Percentiles rank a stretch among this genome's conserved stretches.
phyloP scores from a whole-genome alignment of 64 coral and sea anemone genomes.

The Platygyra sinensis region DNA sequence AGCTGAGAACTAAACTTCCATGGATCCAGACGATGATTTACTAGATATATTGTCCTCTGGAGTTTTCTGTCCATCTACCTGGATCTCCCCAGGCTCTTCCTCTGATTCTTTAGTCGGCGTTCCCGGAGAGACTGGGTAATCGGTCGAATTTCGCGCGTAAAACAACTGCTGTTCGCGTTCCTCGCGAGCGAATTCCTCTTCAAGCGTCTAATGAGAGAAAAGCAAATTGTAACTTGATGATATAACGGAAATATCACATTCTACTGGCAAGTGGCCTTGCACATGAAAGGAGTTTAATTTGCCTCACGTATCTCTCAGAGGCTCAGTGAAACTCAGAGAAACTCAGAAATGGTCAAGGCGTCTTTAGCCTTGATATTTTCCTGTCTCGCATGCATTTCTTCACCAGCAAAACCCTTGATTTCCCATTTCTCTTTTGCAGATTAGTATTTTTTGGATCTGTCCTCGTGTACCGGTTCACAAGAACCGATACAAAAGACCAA shows the following conservation, averaged over 20 bases:
- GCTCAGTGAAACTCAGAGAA: too few relatives aligned
- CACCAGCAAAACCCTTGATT: too few relatives aligned
- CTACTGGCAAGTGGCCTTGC: neutral
- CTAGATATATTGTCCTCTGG: slow-evolving; percentile 48
- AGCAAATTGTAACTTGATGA: neutral
- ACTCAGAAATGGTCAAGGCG: too few relatives aligned
- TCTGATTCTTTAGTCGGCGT: slow-evolving; percentile 36
- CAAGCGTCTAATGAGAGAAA: slow-evolving; percentile 58
- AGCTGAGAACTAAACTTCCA: neutral
- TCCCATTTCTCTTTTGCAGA: too few relatives aligned
- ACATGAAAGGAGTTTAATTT: too few relatives aligned
- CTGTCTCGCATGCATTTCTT: too few relatives aligned
- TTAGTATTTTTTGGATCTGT: too few relatives aligned
- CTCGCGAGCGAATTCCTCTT: slow-evolving; percentile 92
- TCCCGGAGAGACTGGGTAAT: slow-evolving; percentile 21
- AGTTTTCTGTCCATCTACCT: slow-evolving; percentile 47
- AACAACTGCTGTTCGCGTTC: slow-evolving; percentile 94
- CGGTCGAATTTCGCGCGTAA: slow-evolving; percentile 63
- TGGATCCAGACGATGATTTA: slow-evolving; percentile 53
- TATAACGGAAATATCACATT: neutral
- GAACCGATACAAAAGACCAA: too few relatives aligned
- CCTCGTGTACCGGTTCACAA: too few relatives aligned
- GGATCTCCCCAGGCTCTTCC: slow-evolving; percentile 36
- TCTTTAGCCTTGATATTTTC: too few relatives aligned
- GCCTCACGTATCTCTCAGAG: too few relatives aligned